Percentiles rank a stretch among this genome's conserved stretches.
phyloP scores from a whole-genome alignment of 2,113 vertebrate genomes.

The Conger conger region DNA sequence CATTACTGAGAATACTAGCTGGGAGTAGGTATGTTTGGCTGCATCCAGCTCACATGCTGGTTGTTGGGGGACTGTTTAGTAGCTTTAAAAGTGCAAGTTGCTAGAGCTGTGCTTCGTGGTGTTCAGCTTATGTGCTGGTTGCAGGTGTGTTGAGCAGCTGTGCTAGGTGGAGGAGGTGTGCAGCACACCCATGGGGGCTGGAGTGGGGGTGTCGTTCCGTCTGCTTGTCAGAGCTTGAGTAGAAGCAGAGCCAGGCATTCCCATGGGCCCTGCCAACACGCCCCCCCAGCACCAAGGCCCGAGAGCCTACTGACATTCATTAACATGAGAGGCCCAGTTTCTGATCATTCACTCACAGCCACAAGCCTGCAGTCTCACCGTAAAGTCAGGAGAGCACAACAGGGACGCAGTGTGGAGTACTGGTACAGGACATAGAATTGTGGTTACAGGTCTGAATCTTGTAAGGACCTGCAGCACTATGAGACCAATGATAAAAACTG shows the following conservation, averaged over 20 bases:
- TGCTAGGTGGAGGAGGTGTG: slow-evolving; percentile 23
- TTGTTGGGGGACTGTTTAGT: neutral
- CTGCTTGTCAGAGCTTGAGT: slow-evolving; percentile 72
- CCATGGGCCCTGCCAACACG: slow-evolving; percentile 67
- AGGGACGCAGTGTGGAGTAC: neutral
- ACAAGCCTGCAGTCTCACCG: neutral
- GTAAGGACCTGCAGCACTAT: neutral
- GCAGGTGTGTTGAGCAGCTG: slow-evolving; percentile 1
- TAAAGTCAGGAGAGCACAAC: neutral
- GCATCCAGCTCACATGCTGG: neutral
- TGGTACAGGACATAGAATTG: neutral
- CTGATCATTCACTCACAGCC: slow-evolving; percentile 3
- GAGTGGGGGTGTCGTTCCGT: slow-evolving; percentile 48
- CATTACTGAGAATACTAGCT: neutral
- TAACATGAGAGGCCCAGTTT: slow-evolving; percentile 36
- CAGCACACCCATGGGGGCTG: slow-evolving; percentile 42
- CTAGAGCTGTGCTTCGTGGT: neutral
- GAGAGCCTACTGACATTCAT: slow-evolving; percentile 64
- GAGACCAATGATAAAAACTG: neutral
- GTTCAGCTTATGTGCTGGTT: neutral
- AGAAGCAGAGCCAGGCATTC: slow-evolving; percentile 71
- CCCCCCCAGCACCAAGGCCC: slow-evolving; percentile 68
- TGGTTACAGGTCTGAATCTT: neutral
- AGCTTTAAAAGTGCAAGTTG: neutral
- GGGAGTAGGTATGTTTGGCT: neutral